Base-by-base conservation (phyloP, 2,888 invertebrate species). In the Pterostichus niger region DNA sequence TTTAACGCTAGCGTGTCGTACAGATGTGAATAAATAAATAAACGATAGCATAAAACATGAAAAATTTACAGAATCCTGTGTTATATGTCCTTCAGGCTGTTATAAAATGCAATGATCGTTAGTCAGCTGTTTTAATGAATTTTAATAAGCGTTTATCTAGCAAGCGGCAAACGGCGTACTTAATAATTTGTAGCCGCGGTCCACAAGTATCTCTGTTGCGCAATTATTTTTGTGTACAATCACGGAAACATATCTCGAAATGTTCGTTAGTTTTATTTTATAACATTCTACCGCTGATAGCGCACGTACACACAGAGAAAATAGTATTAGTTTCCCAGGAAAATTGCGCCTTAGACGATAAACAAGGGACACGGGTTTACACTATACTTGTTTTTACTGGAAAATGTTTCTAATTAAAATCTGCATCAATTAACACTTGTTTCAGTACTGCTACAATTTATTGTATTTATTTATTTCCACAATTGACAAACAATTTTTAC, bases 51-150 rank as follows among this genome's bases (percentile, higher is more conserved):
- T 40, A 40, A 40, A 40, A 7, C 6, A 6, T 40, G 24, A 3
- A 40, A 40, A 3, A 40, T 40, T 59, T 59, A 31, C 31, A 31
- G 31, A 31, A 17, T 59, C 59, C 31, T 11, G 2, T 2, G 7
- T 0, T 9, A 6, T 40, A 31, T 31, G 59, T 59, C 59, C 59
- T 59, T 59, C 59, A 11, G 31, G 59, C 59, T 31, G 31, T 59
- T 59, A 11, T 59, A 59, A 31, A 59, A 59, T 59, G 59, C 59
- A 59, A 7, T 59, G 31, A 24, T 59, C 59, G 59, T 59, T 59
- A 59, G 59, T 59, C 59, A 59, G 59, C 59, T 59, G 59, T 59
- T 59, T 59, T 59, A 59, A 59, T 59, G 59, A 59, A 59, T 59
- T 59, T 59, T 59, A 59, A 59, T 59, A 59, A 59, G 59, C 24